phyloP scores from a whole-genome alignment of 2,113 vertebrate species.

The Montifringilla adamsi region DNA sequence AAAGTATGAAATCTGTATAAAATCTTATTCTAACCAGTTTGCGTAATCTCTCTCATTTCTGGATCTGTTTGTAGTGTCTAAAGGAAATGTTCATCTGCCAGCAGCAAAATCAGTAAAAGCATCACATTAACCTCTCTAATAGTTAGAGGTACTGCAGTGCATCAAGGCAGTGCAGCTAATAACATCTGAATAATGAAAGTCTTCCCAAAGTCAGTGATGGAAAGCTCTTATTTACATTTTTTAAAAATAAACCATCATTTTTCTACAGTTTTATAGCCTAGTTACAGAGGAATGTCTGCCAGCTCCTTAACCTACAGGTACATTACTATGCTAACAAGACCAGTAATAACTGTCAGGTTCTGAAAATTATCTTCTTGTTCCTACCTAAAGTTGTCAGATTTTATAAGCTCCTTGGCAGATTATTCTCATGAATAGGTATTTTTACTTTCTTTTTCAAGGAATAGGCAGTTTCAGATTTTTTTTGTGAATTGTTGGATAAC shows the following conservation, averaged over 20 bases:
- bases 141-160: neutral
- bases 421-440: neutral
- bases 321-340: neutral
- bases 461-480: neutral
- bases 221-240: neutral
- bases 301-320: neutral
- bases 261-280: neutral
- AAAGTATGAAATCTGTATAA: neutral
- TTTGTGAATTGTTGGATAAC: neutral
- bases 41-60: neutral
- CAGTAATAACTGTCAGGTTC: neutral
- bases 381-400: neutral
- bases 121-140: neutral
- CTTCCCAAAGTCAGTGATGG: neutral
- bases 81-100: neutral
- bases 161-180: neutral
- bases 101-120: neutral
- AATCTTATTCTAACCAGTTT: neutral
- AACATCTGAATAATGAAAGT: neutral
- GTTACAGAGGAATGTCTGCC: neutral
- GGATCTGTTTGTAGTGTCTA: neutral
- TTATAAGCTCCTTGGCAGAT: neutral
- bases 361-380: neutral
- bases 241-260: neutral
- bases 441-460: neutral